phyloP scores from a whole-genome alignment of 1,140 invertebrate species.

The fruit fly (Drosophila melanogaster) region DNA sequence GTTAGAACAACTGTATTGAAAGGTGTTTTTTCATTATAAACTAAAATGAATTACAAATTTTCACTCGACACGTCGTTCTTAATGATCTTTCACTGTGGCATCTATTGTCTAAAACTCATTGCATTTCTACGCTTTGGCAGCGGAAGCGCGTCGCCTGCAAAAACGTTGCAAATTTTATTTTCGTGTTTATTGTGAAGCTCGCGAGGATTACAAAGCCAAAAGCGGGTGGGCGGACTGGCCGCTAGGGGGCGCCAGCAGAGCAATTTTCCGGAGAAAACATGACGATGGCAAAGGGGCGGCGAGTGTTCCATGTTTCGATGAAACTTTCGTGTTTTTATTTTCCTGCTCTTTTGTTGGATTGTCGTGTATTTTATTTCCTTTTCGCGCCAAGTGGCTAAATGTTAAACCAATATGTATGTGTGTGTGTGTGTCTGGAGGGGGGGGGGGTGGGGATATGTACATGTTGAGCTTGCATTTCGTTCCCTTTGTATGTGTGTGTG shows the following conservation, averaged over 20 bases:
- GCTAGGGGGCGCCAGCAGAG: constrained; percentile 24
- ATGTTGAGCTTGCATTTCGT: constrained; percentile 41
- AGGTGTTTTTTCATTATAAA: background rate
- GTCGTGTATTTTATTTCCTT: constrained; percentile 66
- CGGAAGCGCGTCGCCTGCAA: constrained; percentile 55
- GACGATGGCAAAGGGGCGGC: background rate
- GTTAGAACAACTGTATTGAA: background rate
- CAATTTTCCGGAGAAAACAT: constrained; percentile 35
- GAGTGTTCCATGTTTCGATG: constrained; percentile 56
- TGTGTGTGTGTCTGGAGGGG: background rate
- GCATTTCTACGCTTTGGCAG: constrained; percentile 42
- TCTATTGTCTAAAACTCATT: constrained; percentile 54
- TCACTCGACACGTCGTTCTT: background rate
- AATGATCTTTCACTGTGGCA: constrained; percentile 12
- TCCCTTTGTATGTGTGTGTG: constrained; percentile 22
- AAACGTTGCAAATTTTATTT: constrained; percentile 80
- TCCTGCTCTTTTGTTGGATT: constrained; percentile 46
- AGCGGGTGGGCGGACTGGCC: constrained; percentile 17
- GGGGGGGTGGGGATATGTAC: background rate
- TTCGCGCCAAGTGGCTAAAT: constrained; percentile 76
- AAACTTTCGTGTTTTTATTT: constrained; percentile 28
- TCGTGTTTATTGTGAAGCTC: constrained; percentile 82
- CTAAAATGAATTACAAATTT: background rate
- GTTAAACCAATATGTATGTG: constrained; percentile 62
- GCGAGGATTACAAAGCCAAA: constrained; percentile 65